Base-by-base conservation (phyloP, 2,888 invertebrate species). In the Callinectes sapidus region DNA sequence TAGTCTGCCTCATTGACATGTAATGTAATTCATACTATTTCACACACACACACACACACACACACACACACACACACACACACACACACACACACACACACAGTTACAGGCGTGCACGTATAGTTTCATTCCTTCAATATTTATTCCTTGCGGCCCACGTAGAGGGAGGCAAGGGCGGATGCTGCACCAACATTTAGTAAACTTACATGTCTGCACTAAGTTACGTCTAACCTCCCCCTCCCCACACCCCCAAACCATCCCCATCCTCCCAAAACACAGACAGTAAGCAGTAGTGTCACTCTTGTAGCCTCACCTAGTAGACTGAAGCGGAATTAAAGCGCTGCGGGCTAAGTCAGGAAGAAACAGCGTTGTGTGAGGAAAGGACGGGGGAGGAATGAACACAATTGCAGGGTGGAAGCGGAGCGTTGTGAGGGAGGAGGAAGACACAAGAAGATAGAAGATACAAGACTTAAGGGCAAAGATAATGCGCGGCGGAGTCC, bases 1-100 rank as follows among this genome's bases (percentile, higher is more conserved):
- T 48, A 48, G 8, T 8, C 48, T 48, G 48, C 10, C 48, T 48
- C 48, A 5, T 48, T 48, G 48, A 48, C 48, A 48, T 48, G 10
- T 28, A 71, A 28, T 71, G 61, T 23, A 48, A 48, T 48, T 48
- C 6, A 61, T 23, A 23, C 1, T 18, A 61, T 61, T 61, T 23
- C 23, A 61, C 23, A 61, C 14, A 77, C 39, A 71, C 71, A 71
- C 16, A 61, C 61, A 61, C 16, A 71, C 71, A 71, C n/a, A 71
- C 88, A 55, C 54, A 55, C 88, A 88, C 8, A 88, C 88, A 55
- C 28, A 88, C 88, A 88, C 28, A 54, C 88, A 88, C 28, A 88
- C 88, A 88, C 55, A 88, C 54, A 88, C 32, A 55, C 88, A 55
- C 61, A 88, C 55, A 55, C 88, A 88, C 88, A 88, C 88, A 55